Percentiles rank a stretch among this genome's conserved stretches.
Evolutionary conservation across 2,888 invertebrate genomes (phyloP).

Genomic region (Sepioteuthis lessoniana): DNA sequence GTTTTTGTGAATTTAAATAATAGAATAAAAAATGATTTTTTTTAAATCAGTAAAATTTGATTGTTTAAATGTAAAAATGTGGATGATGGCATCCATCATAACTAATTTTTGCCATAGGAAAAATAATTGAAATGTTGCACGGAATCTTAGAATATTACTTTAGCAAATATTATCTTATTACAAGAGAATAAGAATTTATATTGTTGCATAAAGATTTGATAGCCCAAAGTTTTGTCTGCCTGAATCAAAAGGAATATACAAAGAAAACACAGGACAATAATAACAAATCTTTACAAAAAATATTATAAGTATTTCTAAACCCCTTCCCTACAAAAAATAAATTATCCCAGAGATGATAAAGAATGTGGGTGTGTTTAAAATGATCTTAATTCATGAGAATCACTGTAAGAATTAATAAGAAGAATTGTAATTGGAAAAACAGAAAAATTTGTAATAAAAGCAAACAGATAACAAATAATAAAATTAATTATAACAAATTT

Average conservation of each 20-base stretch:
- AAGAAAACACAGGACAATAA: background rate
- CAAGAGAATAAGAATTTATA: background rate
- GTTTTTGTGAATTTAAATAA: background rate
- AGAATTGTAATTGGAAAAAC: too few species aligned
- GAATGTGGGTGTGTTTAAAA: too few species aligned
- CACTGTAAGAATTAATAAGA: too few species aligned
- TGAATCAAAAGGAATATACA: background rate
- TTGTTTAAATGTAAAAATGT: background rate
- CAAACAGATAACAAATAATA: too few species aligned
- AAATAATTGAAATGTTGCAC: background rate
- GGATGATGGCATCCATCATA: background rate
- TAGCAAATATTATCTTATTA: too few species aligned
- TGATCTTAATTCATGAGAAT: too few species aligned
- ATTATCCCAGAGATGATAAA: too few species aligned
- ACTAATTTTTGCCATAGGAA: too few species aligned
- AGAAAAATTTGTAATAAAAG: too few species aligned
- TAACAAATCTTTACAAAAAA: too few species aligned
- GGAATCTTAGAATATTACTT: background rate
- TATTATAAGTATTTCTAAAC: background rate
- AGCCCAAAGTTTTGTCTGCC: background rate
- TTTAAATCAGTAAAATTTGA: background rate
- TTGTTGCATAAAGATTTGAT: background rate
- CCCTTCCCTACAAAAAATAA: background rate
- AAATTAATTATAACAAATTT: too few species aligned
- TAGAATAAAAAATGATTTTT: background rate